Percentiles rank a stretch among this genome's conserved stretches.
phyloP scores from a whole-genome alignment of 2,797 vertebrate genomes.

The Eulemur albifrons region DNA sequence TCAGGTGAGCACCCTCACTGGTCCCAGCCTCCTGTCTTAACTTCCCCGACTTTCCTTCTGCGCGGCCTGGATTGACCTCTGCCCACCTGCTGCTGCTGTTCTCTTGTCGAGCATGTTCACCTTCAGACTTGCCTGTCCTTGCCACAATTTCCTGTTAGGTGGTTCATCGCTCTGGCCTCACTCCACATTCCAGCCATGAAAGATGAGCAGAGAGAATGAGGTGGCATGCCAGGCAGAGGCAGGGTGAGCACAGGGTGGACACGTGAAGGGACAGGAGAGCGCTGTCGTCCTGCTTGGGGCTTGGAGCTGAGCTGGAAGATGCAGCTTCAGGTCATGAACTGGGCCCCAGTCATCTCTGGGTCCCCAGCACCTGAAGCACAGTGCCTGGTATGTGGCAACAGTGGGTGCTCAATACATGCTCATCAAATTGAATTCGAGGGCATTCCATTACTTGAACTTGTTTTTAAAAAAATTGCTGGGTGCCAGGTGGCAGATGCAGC shows the following conservation, averaged over 20 bases:
- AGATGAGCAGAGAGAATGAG: neutral
- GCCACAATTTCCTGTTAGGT: neutral
- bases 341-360: accelerated
- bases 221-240: neutral
- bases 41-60: neutral
- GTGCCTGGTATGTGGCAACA: accelerated
- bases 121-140: neutral
- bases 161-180: neutral
- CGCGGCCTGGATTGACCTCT: accelerated
- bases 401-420: neutral
- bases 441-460: neutral
- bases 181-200: neutral
- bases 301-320: neutral
- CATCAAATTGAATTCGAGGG: accelerated
- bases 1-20: accelerated
- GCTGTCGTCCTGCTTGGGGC: accelerated
- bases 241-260: neutral
- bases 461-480: neutral
- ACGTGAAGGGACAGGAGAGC: neutral
- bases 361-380: neutral
- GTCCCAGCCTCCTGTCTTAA: neutral
- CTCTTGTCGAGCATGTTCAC: accelerated
- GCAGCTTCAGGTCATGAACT: neutral
- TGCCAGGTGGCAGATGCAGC: accelerated
- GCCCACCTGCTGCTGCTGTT: neutral